Evolutionary conservation across 1,140 invertebrate species (phyloP).

Genomic region (Lepidotrigona ventralis): DNA sequence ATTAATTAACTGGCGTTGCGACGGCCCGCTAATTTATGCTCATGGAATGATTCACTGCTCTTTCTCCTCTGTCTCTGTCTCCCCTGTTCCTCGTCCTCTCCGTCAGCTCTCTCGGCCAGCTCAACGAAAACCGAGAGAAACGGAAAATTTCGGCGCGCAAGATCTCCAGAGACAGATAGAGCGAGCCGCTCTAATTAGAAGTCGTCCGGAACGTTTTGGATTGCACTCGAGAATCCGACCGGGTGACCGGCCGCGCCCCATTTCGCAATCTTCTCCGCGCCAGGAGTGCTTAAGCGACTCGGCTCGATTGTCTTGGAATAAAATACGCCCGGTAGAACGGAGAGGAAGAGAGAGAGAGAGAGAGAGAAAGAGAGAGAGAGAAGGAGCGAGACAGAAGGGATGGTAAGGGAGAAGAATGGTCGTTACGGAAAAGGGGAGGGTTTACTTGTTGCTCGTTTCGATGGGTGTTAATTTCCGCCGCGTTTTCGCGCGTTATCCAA

Average conservation of each 20-base stretch:
- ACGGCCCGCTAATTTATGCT: slow-evolving; percentile 76
- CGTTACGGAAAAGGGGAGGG: background rate
- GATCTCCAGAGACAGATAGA: slow-evolving; percentile 35
- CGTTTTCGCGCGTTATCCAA: background rate
- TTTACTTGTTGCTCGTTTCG: slow-evolving; percentile 38
- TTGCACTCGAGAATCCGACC: slow-evolving; percentile 44
- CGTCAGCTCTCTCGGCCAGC: background rate
- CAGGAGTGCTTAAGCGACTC: slow-evolving; percentile 24
- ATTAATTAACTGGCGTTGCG: slow-evolving; percentile 77
- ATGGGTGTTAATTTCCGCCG: slow-evolving; percentile 34
- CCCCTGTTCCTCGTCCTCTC: slow-evolving; percentile 21
- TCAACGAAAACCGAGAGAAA: background rate
- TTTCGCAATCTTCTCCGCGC: slow-evolving; percentile 38
- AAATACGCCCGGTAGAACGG: background rate
- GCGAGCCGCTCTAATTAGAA: slow-evolving; percentile 56
- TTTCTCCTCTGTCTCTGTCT: slow-evolving; percentile 34
- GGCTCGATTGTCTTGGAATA: slow-evolving; percentile 36
- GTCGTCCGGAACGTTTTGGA: slow-evolving; percentile 45
- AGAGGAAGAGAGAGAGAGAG: background rate
- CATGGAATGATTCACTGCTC: slow-evolving; percentile 75
- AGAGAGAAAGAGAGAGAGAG: background rate
- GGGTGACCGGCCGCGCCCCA: slow-evolving; percentile 22
- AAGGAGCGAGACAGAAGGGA: background rate
- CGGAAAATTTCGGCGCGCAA: slow-evolving; percentile 45
- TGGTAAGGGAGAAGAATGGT: background rate